Percentiles rank a stretch among this genome's conserved stretches.
These are phyloP conservation scores for Adelges cooleyi DNA, from an alignment of 1,140 invertebrate species.

Conservation along the genomic window DNA sequence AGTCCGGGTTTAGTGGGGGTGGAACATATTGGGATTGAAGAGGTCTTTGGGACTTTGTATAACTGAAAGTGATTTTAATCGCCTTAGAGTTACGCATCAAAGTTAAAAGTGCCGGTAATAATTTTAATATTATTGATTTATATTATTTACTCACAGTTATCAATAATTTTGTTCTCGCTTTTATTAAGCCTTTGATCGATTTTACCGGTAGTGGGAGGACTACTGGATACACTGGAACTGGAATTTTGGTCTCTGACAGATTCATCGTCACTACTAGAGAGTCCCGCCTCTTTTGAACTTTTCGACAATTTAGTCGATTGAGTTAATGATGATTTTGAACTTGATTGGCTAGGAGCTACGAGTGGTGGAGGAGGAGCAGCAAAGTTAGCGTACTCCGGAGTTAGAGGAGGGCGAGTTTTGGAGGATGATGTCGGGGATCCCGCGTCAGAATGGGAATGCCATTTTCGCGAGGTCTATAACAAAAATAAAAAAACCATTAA, in stretches of 20 bases:
- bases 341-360: constrained; percentile 12
- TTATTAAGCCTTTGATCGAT: constrained; percentile 6
- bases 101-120: too few relatives aligned
- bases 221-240: constrained; percentile 32
- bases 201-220: constrained; percentile 31
- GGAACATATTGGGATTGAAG: too few relatives aligned
- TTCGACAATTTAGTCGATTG: not conserved
- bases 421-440: constrained; percentile 24
- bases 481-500: too few relatives aligned
- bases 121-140: too few relatives aligned
- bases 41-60: too few relatives aligned
- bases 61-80: too few relatives aligned
- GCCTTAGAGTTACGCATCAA: too few relatives aligned
- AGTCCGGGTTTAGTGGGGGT: too few relatives aligned
- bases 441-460: constrained; percentile 25
- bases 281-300: constrained; percentile 30
- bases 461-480: constrained; percentile 24
- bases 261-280: constrained; percentile 33
- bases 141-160: constrained; percentile 18
- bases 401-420: constrained; percentile 3
- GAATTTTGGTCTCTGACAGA: constrained; percentile 30
- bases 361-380: constrained; percentile 33
- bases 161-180: constrained; percentile 3
- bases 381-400: constrained; percentile 35
- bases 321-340: constrained; percentile 27